Conservation (phyloP, 2,888 invertebrate genomes). For the Hyposoter didymator region DNA sequence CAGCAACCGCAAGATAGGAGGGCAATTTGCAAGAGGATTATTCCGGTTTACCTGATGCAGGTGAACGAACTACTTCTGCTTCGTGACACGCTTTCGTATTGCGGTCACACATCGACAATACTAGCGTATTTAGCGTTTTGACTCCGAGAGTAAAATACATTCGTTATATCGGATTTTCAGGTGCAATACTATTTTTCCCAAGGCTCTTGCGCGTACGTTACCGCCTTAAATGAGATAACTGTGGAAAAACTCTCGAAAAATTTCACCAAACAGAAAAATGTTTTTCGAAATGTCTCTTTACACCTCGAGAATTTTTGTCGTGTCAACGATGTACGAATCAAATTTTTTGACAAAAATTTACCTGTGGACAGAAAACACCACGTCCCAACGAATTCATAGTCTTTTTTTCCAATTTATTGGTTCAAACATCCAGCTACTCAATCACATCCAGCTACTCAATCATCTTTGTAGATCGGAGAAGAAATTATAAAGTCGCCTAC, state of each 20-base stretch:
- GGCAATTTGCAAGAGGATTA: conserved; percentile 60
- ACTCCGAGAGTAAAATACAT: not conserved
- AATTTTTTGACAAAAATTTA: not conserved
- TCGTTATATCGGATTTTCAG: not conserved
- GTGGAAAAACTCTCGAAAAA: not conserved
- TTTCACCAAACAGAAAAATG: not conserved
- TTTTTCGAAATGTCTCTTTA: not conserved
- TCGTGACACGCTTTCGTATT: conserved; percentile 58
- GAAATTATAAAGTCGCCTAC: not conserved
- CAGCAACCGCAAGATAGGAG: conserved; percentile 33
- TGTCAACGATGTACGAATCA: not conserved
- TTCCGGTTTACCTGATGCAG: conserved; percentile 64
- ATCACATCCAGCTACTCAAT: not conserved
- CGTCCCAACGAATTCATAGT: not conserved
- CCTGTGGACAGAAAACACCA: not conserved
- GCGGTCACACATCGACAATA: conserved; percentile 54
- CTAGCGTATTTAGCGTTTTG: conserved; percentile 14
- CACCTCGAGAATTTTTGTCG: not conserved
- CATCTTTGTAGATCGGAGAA: not conserved
- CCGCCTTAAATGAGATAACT: not conserved
- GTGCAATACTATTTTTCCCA: not conserved
- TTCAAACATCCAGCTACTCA: not conserved
- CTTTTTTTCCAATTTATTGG: not conserved
- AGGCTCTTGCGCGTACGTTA: too few species aligned
- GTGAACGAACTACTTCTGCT: conserved; percentile 59